These are phyloP conservation scores for Zophobas morio DNA, from an alignment of 1,140 invertebrate species.

Conservation along the genomic window DNA sequence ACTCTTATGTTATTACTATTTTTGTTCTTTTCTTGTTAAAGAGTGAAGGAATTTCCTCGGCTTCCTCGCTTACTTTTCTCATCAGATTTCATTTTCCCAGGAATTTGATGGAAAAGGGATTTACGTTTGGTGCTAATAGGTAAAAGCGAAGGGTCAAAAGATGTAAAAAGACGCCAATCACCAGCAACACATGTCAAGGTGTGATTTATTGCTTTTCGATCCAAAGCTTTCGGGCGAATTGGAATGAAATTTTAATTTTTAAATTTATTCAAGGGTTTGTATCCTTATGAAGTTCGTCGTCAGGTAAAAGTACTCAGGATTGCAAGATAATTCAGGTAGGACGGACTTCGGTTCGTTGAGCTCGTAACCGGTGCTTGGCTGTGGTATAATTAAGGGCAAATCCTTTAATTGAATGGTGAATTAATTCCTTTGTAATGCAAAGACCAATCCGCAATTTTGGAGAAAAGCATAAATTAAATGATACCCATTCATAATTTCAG, in stretches of 20 bases:
- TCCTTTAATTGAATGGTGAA: conserved; percentile 47
- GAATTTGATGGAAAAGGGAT: conserved; percentile 37
- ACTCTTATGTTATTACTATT: not conserved
- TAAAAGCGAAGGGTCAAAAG: conserved; percentile 31
- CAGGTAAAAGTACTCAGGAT: conserved; percentile 31
- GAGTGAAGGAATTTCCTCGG: not conserved
- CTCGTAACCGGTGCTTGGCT: conserved; percentile 43
- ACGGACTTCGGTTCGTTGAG: conserved; percentile 44
- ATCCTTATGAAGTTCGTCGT: conserved; percentile 11
- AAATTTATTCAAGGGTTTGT: conserved; percentile 8
- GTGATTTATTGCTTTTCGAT: conserved; percentile 42
- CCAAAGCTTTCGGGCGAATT: conserved; percentile 7
- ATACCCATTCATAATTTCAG: conserved; percentile 39
- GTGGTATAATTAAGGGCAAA: conserved; percentile 47
- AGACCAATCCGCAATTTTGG: conserved; percentile 35
- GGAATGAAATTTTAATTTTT: conserved; percentile 19
- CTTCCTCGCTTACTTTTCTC: conserved; percentile 18
- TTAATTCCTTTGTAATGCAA: conserved; percentile 49
- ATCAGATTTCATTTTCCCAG: conserved; percentile 29
- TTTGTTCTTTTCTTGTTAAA: conserved; percentile 19
- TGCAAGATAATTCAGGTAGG: conserved; percentile 44
- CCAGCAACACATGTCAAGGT: conserved; percentile 36
- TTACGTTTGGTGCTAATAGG: conserved; percentile 29
- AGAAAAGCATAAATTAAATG: conserved; percentile 44
- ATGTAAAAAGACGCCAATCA: conserved; percentile 40